Conservation (phyloP, 2,888 invertebrate species). For the Tipula vernalis region DNA sequence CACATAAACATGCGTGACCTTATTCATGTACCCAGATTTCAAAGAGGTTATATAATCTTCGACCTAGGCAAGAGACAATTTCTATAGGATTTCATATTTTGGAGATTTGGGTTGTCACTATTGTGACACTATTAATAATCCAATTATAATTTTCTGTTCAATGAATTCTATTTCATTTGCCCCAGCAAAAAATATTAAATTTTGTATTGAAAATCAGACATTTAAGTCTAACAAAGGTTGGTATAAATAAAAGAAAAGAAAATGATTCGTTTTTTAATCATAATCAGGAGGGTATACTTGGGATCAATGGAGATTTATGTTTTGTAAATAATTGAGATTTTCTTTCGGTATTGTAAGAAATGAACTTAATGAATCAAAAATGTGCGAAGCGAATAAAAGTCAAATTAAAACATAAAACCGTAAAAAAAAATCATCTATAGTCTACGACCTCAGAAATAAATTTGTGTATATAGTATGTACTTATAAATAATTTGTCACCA, state of each 20-base stretch:
- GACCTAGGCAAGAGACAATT: neutral
- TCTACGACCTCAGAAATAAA: neutral
- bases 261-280: neutral
- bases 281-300: neutral
- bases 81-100: neutral
- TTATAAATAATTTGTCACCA: neutral
- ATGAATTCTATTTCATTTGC: neutral
- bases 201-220: neutral
- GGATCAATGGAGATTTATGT: neutral
- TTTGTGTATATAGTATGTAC: no score
- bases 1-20: neutral
- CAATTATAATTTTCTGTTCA: conserved; percentile 4
- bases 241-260: neutral
- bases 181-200: neutral
- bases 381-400: neutral
- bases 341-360: neutral
- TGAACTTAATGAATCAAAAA: neutral
- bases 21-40: neutral
- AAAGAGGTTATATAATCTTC: neutral
- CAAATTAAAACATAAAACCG: neutral
- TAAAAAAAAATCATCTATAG: neutral
- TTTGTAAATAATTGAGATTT: neutral
- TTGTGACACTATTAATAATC: neutral
- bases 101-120: neutral
- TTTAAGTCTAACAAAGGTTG: neutral